Percentiles rank a stretch among this genome's conserved stretches.
phyloP scores from a whole-genome alignment of 2,113 vertebrate genomes.

The Isurus oxyrinchus region DNA sequence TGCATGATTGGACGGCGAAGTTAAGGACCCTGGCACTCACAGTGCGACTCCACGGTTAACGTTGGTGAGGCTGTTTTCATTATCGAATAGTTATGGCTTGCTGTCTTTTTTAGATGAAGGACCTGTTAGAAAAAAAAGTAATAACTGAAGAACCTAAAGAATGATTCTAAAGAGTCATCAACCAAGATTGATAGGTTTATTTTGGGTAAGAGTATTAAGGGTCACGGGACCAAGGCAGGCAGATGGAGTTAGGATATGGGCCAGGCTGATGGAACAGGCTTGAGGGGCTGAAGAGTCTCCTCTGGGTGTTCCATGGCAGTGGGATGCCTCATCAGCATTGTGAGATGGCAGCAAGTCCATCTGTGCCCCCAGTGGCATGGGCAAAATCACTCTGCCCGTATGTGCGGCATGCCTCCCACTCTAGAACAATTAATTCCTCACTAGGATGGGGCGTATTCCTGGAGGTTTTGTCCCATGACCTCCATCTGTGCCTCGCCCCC shows the following conservation, averaged over 20 bases:
- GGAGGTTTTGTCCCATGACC: not conserved
- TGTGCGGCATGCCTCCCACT: not conserved
- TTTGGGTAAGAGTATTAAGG: not conserved
- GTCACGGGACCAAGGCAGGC: not conserved
- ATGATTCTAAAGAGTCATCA: not conserved
- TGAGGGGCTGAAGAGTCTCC: not conserved
- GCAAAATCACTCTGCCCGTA: too few relatives aligned
- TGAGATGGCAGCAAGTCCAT: not conserved
- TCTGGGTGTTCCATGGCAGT: not conserved
- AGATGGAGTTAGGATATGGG: not conserved
- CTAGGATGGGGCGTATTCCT: not conserved
- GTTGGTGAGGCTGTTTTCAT: not conserved
- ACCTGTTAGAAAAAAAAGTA: not conserved
- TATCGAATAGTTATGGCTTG: not conserved
- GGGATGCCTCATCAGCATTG: not conserved
- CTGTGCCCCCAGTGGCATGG: not conserved
- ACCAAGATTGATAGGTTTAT: not conserved
- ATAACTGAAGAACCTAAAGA: too few relatives aligned
- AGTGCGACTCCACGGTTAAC: not conserved
- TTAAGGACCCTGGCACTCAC: too few relatives aligned
- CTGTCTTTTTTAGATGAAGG: not conserved
- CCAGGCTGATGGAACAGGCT: not conserved
- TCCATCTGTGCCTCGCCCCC: not conserved
- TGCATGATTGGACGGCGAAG: not conserved
- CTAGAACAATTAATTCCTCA: not conserved